Evolutionary conservation across 2,888 invertebrate species (phyloP), one percentile per base, ranked within the genome.

Genomic region (Ellobium chinense): DNA sequence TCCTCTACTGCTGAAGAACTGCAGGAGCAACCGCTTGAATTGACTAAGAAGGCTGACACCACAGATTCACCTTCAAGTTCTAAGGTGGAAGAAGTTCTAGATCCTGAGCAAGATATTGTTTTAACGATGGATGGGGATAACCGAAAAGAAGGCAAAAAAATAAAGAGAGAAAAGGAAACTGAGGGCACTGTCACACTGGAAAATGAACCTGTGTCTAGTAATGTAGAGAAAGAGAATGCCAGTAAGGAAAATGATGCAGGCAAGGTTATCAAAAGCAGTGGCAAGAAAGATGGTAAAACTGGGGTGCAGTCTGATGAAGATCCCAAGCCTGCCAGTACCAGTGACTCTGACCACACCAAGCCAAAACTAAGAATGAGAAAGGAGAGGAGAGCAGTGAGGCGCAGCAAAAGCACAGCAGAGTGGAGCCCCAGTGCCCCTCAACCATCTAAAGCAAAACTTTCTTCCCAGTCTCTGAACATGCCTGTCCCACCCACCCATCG

Each of bases 361-460:
- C 80, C 34, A 80, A 85, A 81, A 73, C 84, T 72, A 82, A 82
- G 85, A 82, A 68, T 79, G 46, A 84, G 82, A 31, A 84, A 73
- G 46, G 87, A 82, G 18, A 81, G 89, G 7, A 88, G 86, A 82
- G 88, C 89, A 34, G 89, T 89, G 9, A 78, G 90, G 29, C 84
- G 92, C 69, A 86, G 89, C 34, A 87, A 87, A 80, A 91, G 91
- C 86, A 88, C 90, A 56, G 46, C 66, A 75, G 78, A 80, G 36
- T 69, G 82, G 80, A 74, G 78, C 72, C 54, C 63, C 5, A 63
- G 24, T 12, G 29, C 73, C 24, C 54, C 56, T 5, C 24, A 56
- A 14, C 18, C 73, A n/a, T 24, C 69, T 37, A 75, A 60, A 36
- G 46, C 54, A 5, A 62, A 54, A 37, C 27, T 69, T 54, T 75